phyloP scores from a whole-genome alignment of 2,113 vertebrate genomes.

The Alces alces region DNA sequence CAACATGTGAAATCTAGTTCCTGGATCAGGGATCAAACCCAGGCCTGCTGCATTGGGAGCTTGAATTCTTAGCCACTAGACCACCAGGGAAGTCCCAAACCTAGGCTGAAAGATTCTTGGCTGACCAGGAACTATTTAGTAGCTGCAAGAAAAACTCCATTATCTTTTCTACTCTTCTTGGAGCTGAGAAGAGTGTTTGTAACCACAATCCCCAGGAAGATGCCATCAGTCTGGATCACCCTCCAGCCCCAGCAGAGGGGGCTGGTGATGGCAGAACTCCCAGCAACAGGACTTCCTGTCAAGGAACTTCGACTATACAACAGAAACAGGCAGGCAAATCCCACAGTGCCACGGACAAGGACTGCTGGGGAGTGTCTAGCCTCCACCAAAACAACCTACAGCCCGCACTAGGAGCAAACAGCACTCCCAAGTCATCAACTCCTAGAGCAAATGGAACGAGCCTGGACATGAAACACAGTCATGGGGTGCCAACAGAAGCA shows the following conservation, averaged over 20 bases:
- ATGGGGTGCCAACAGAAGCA: not conserved
- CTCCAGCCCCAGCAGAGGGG: not conserved
- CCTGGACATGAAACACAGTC: not conserved
- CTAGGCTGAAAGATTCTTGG: not conserved
- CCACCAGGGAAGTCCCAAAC: not conserved
- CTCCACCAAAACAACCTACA: not conserved
- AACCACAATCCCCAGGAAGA: not conserved
- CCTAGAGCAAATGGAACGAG: not conserved
- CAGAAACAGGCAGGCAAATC: not conserved
- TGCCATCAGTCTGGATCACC: not conserved
- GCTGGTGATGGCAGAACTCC: not conserved
- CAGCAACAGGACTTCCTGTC: not conserved
- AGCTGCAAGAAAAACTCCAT: not conserved
- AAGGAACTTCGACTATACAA: not conserved
- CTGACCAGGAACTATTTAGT: not conserved
- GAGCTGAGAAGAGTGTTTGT: not conserved
- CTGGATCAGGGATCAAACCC: not conserved
- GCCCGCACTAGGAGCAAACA: fast-evolving
- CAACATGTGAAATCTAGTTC: not conserved
- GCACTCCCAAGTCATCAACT: not conserved
- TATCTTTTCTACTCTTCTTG: not conserved
- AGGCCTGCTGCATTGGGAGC: not conserved
- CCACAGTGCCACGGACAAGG: not conserved
- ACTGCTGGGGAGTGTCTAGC: not conserved
- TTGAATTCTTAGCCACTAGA: not conserved